Evolutionary conservation across 2,113 vertebrate species (phyloP).

Genomic region (Thomomys bottae): DNA sequence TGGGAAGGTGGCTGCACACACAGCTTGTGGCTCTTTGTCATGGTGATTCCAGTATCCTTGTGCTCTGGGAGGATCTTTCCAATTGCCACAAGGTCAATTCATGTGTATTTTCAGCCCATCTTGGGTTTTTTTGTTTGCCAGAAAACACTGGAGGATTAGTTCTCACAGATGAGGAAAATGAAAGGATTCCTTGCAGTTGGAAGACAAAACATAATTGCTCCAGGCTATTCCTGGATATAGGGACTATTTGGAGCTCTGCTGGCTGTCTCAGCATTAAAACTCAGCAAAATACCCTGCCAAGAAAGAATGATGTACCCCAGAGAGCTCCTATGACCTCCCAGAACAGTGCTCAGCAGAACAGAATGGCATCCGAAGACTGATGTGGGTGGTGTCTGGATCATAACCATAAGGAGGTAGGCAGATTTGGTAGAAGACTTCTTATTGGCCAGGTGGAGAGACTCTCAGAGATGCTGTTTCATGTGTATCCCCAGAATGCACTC

Average conservation of each 20-base stretch:
- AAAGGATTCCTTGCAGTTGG: slow-evolving; percentile 16
- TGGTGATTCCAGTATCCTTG: rapidly evolving
- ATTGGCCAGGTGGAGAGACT: background rate
- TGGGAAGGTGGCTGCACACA: background rate
- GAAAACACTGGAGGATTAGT: slow-evolving; percentile 15
- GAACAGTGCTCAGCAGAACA: background rate
- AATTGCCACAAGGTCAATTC: background rate
- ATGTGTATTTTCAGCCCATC: background rate
- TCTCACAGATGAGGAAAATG: slow-evolving; percentile 27
- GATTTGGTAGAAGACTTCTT: background rate
- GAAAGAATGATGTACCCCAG: background rate
- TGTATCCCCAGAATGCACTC: background rate
- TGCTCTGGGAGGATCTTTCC: background rate
- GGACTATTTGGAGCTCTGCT: background rate
- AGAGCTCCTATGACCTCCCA: background rate
- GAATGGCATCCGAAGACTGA: background rate
- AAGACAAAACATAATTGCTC: slow-evolving; percentile 49
- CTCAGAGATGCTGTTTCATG: background rate
- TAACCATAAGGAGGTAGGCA: background rate
- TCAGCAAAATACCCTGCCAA: background rate
- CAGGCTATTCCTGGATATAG: background rate
- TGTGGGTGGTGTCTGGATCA: background rate
- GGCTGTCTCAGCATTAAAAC: background rate
- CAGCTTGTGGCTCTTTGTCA: background rate
- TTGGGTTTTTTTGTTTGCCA: slow-evolving; percentile 23